Evolutionary conservation across 1,140 invertebrate species (phyloP).

Genomic region (Globodera ellingtonae): DNA sequence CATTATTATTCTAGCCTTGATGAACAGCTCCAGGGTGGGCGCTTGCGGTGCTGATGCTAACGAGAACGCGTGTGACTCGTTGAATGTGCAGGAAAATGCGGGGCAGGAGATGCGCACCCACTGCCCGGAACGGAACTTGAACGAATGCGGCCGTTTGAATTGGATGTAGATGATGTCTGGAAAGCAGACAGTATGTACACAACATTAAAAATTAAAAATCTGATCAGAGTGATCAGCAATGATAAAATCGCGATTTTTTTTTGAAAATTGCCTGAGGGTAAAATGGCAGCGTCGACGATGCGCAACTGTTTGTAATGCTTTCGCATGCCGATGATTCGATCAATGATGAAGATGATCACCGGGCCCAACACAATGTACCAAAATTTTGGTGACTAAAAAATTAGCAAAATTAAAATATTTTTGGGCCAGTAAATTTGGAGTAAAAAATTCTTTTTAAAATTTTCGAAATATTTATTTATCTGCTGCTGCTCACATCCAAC

Average conservation of each 20-base stretch:
- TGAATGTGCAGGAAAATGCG: slow-evolving; percentile 76
- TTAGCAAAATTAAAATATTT: background rate
- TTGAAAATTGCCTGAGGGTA: slow-evolving; percentile 78
- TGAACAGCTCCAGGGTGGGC: slow-evolving; percentile 93
- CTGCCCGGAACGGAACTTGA: slow-evolving; percentile 88
- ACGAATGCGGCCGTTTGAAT: slow-evolving; percentile 81
- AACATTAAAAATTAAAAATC: too few relatives aligned
- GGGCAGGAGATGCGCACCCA: slow-evolving; percentile 90
- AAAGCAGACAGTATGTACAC: background rate
- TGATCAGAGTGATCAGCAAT: too few relatives aligned
- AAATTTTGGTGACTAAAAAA: slow-evolving; percentile 75
- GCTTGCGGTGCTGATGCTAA: slow-evolving; percentile 96
- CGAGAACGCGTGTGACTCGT: slow-evolving; percentile 97
- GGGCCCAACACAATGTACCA: slow-evolving; percentile 94
- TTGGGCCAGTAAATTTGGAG: slow-evolving; percentile 3
- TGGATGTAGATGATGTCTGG: slow-evolving; percentile 71
- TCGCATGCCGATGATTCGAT: slow-evolving; percentile 66
- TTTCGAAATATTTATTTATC: background rate
- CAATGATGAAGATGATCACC: slow-evolving; percentile 71
- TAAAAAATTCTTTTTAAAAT: slow-evolving; percentile 8
- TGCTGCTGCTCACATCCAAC: slow-evolving; percentile 75
- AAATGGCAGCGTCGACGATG: slow-evolving; percentile 88
- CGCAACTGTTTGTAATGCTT: slow-evolving; percentile 78
- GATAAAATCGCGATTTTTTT: background rate
- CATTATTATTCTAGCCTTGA: slow-evolving; percentile 72